Percentiles rank a stretch among this genome's conserved stretches.
phyloP scores from a whole-genome alignment of 2,888 invertebrate species.

The Lycia hirtaria region DNA sequence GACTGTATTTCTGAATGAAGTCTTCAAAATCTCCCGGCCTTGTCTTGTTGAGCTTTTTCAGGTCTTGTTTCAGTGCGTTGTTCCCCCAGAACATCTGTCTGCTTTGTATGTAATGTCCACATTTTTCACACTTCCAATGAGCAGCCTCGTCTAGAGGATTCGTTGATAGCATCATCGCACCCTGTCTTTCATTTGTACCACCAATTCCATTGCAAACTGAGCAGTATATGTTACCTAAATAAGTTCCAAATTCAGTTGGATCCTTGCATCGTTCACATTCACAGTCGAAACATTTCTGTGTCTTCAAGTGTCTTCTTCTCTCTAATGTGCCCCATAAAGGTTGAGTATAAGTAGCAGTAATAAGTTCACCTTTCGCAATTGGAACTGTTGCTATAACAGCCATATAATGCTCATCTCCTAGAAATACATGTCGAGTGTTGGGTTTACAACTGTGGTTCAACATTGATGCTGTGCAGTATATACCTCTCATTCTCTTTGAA shows the following conservation, averaged over 20 bases:
- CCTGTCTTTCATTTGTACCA: slow-evolving; percentile 48
- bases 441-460: slow-evolving; percentile 90
- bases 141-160: slow-evolving; percentile 86
- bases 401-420: slow-evolving; percentile 85
- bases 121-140: slow-evolving; percentile 88
- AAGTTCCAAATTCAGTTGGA: slow-evolving; percentile 88
- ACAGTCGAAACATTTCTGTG: slow-evolving; percentile 89
- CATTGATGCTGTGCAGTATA: slow-evolving; percentile 88
- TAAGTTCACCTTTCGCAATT: slow-evolving; percentile 88
- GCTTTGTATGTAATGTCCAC: slow-evolving; percentile 83
- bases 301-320: slow-evolving; percentile 86
- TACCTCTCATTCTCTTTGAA: slow-evolving; percentile 83
- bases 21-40: slow-evolving; percentile 86
- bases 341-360: slow-evolving; percentile 90
- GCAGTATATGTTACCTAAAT: slow-evolving; percentile 87
- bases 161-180: slow-evolving; percentile 84
- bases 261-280: slow-evolving; percentile 88
- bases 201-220: slow-evolving; percentile 84
- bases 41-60: slow-evolving; percentile 81
- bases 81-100: slow-evolving; percentile 87
- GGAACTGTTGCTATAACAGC: slow-evolving; percentile 87
- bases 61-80: slow-evolving; percentile 86
- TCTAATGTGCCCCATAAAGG: slow-evolving; percentile 89
- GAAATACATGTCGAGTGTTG: slow-evolving; percentile 89
- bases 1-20: slow-evolving; percentile 86